Evolutionary conservation across 2,113 vertebrate species (phyloP), one percentile per base, ranked within the genome.

Genomic region (Solenodon paradoxus): DNA sequence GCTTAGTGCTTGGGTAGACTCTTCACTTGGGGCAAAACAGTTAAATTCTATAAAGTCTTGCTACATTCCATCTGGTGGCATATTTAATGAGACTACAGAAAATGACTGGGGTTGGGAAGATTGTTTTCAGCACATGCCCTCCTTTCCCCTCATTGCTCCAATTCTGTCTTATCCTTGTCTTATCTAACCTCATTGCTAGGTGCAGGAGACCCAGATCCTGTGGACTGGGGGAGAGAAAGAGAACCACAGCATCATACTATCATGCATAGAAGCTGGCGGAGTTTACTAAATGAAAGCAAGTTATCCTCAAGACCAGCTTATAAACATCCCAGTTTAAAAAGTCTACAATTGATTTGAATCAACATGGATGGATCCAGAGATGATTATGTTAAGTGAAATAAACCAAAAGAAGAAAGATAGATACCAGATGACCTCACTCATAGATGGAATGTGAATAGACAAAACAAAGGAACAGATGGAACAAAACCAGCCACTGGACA

Each of bases 191-290:
- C 28, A 10, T 38, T 30, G 4, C 6, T 40, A 12, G 5, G 7
- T 35, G 0, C 13, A 61, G 22, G 63, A 95, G 42, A 53, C 15
- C 3, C 17, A 66, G 42, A 8, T n/a, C 3, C 38, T 63, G 24
- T 2, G 28, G 2, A 2, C 26, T 42, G 9, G 4, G 32, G 19
- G 35, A 64, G 30, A 89, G 13, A 42, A 72, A 59, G 1, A 49
- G 4, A 1, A 19, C 8, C 11, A 42, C 0, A 0, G 7, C 13
- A n/a, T 88, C 5, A 13, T 17, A 40, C 1, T 15, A 12, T 30
- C 3, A 42, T 6, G 19, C 22, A 22, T 12, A 13, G 55, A 83
- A 22, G 9, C 61, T 64, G 57, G 9, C 4, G 55, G 16, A 75
- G 2, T 38, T 93, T 80, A 87, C 72, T 75, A 49, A 61, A 66